Conservation (phyloP, 2,113 vertebrate genomes). For the Syngnathus scovelli region DNA sequence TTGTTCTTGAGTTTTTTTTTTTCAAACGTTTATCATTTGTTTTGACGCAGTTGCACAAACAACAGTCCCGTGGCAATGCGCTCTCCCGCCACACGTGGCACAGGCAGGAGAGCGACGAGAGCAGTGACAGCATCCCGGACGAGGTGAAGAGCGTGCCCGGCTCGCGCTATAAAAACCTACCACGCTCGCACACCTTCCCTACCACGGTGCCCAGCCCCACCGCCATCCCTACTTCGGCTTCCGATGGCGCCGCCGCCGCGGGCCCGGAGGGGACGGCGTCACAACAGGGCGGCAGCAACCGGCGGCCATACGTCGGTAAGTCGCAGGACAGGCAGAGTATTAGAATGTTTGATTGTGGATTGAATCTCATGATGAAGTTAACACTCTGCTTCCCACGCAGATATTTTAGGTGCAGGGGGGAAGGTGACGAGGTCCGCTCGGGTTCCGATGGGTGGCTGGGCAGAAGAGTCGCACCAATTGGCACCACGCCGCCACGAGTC, state of each 20-base stretch:
- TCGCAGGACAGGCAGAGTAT: not conserved
- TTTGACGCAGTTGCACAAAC: constrained; percentile 83
- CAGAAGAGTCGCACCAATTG: constrained; percentile 75
- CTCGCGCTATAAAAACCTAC: constrained; percentile 62
- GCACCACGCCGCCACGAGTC: constrained; percentile 77
- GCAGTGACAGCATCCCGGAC: constrained; percentile 84
- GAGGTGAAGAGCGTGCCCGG: constrained; percentile 68
- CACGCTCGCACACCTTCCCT: constrained; percentile 91
- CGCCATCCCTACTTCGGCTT: constrained; percentile 48
- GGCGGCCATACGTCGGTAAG: constrained; percentile 71
- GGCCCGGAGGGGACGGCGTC: constrained; percentile 71
- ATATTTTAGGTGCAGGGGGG: constrained; percentile 36
- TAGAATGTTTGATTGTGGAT: not conserved
- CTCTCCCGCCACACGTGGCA: constrained; percentile 91
- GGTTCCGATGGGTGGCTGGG: constrained; percentile 91
- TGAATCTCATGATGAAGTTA: not conserved
- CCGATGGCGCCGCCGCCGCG: constrained; percentile 31
- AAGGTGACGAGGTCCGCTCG: constrained; percentile 78
- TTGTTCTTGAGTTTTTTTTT: not conserved
- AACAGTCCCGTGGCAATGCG: constrained; percentile 80
- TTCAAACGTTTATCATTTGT: not conserved
- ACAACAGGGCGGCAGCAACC: constrained; percentile 62
- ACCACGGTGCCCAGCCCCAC: constrained; percentile 64
- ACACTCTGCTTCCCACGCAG: constrained; percentile 17
- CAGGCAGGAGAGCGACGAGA: constrained; percentile 91